phyloP scores from a whole-genome alignment of 2,797 vertebrate genomes.

The Eurystomus glaucurus region DNA sequence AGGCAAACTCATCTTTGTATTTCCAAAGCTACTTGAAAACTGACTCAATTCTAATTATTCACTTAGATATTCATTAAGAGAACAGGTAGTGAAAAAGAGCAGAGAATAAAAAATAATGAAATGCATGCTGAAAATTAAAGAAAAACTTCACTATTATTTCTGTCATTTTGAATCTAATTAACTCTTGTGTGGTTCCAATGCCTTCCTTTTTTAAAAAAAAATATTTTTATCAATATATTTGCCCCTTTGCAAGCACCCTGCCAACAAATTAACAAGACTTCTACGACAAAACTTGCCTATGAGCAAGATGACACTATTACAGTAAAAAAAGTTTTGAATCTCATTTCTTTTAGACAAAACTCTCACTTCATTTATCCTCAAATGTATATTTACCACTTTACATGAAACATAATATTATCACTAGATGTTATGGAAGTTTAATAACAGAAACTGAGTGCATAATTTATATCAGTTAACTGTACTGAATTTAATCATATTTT shows the following conservation, averaged over 20 bases:
- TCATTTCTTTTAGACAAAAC: background rate
- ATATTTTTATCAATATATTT: background rate
- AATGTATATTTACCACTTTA: background rate
- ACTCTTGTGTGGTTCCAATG: background rate
- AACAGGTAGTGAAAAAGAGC: background rate
- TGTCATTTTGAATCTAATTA: background rate
- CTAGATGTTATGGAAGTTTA: no score
- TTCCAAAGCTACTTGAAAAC: background rate
- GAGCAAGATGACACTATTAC: background rate
- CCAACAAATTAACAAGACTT: background rate
- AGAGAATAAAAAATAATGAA: background rate
- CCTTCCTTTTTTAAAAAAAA: accelerated
- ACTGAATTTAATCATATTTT: background rate
- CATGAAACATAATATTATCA: background rate
- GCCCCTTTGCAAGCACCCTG: background rate
- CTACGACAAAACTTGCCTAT: background rate
- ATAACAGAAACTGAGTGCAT: background rate
- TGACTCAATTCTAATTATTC: background rate
- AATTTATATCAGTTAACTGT: background rate
- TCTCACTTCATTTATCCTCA: background rate
- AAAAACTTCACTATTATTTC: background rate
- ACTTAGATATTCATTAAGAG: background rate
- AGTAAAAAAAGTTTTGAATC: background rate
- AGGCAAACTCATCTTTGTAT: background rate
- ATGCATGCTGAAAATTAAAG: background rate